A percentile compares a stretch with the other conserved stretches of the same genome.
Evolutionary conservation across 2,113 vertebrate genomes (phyloP).

Genomic region (Anguilla rostrata): DNA sequence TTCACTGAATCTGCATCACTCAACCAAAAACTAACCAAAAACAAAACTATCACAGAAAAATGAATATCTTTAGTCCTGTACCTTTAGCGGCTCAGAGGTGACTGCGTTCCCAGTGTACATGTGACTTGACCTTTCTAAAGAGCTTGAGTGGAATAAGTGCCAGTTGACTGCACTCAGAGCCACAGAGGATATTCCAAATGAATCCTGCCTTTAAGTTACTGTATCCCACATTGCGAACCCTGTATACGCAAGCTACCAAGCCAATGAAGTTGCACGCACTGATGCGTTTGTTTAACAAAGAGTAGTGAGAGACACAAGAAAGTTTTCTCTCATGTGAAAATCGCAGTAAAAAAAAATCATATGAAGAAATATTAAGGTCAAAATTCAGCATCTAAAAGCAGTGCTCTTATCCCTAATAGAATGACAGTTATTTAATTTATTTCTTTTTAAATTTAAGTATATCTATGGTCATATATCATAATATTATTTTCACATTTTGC

Average conservation of each 20-base stretch:
- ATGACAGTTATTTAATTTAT: no score
- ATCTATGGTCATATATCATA: no score
- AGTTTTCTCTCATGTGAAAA: not conserved
- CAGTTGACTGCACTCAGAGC: slow-evolving; percentile 68
- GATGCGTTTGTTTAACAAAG: no score
- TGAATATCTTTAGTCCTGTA: slow-evolving; percentile 29
- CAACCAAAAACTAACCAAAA: not conserved
- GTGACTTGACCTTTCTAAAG: slow-evolving; percentile 27
- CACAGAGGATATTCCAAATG: slow-evolving; percentile 65
- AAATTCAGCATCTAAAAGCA: no score
- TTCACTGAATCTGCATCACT: no score
- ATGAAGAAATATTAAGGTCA: not conserved
- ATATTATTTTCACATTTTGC: no score
- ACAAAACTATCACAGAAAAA: not conserved
- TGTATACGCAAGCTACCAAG: slow-evolving; percentile 62
- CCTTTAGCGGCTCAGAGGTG: slow-evolving; percentile 66
- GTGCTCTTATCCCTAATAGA: no score
- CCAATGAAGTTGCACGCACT: slow-evolving; percentile 32
- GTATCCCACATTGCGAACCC: not conserved
- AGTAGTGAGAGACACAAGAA: no score
- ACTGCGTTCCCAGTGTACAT: slow-evolving; percentile 56
- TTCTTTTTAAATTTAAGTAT: no score
- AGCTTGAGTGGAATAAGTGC: slow-evolving; percentile 66
- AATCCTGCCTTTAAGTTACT: slow-evolving; percentile 36
- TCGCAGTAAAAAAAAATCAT: not conserved